Conservation (phyloP, 30 jellyfish, hydroid and myxozoan genomes). For the Clytia hemisphaerica region DNA sequence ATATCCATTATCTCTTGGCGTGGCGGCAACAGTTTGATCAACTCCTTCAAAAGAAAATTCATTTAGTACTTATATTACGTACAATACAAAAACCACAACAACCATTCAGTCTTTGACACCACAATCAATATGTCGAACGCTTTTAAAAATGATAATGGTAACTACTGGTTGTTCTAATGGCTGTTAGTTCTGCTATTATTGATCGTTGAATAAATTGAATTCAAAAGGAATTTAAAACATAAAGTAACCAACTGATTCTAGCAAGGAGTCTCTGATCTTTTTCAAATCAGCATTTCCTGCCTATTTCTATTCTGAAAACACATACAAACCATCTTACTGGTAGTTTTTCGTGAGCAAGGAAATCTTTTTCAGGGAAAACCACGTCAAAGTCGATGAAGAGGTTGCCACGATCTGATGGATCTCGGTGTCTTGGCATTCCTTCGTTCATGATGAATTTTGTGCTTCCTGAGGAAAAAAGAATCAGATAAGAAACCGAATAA, state of each 20-base stretch:
- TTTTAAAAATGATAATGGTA: too few species aligned
- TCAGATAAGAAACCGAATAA: neutral
- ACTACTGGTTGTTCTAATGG: too few species aligned
- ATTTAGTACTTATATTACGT: too few species aligned
- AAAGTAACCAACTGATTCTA: neutral
- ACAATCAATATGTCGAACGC: too few species aligned
- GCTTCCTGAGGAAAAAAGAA: conserved; percentile 34
- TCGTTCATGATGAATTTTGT: conserved; percentile 59
- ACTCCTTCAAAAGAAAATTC: conserved; percentile 26
- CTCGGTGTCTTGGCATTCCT: conserved; percentile 95
- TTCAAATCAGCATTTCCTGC: neutral
- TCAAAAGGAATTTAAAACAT: too few species aligned
- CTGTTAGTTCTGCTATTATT: too few species aligned
- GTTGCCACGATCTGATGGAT: conserved; percentile 84
- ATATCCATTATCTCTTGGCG: too few species aligned
- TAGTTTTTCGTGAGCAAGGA: conserved; percentile 37
- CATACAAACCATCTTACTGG: conserved; percentile 33
- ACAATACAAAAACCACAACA: too few species aligned
- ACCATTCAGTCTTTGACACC: too few species aligned
- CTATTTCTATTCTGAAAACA: too few species aligned
- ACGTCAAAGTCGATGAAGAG: conserved; percentile 64
- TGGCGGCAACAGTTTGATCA: conserved; percentile 64
- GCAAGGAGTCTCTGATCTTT: neutral
- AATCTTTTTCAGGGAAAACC: conserved; percentile 67
- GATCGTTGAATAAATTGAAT: too few species aligned